A percentile compares a stretch with the other conserved stretches of the same genome.
Evolutionary conservation across 2,113 vertebrate species (phyloP).

Genomic region (Melanocharis versteri): DNA sequence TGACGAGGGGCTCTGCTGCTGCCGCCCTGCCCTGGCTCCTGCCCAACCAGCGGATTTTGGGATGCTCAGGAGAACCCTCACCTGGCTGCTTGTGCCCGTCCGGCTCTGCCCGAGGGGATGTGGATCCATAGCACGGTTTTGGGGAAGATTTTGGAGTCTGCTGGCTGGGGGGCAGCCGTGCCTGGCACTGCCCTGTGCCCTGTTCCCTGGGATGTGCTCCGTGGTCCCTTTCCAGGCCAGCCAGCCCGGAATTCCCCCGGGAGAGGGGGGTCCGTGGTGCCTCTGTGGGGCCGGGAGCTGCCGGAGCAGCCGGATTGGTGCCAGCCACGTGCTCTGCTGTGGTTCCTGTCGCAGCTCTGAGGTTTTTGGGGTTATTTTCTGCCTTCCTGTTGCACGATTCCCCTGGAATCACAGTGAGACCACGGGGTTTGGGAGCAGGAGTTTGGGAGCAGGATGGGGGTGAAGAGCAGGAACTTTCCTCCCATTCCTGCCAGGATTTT

Average conservation of each 20-base stretch:
- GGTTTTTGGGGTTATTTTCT: not conserved
- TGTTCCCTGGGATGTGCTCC: rapidly evolving
- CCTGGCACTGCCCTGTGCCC: not conserved
- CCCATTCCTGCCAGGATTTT: not conserved
- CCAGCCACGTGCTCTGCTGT: rapidly evolving
- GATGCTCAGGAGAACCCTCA: not conserved
- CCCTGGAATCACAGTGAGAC: rapidly evolving
- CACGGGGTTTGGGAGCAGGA: rapidly evolving
- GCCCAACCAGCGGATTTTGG: rapidly evolving
- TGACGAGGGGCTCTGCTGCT: rapidly evolving
- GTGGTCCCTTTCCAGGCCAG: too few relatives aligned
- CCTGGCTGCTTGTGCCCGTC: rapidly evolving
- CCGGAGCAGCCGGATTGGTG: rapidly evolving
- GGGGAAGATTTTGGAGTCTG: not conserved
- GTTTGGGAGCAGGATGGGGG: not conserved
- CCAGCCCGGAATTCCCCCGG: rapidly evolving
- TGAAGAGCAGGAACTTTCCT: not conserved
- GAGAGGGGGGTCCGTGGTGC: not conserved
- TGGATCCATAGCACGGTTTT: rapidly evolving
- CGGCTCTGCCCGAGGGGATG: rapidly evolving
- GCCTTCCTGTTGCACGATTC: not conserved
- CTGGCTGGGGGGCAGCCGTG: not conserved
- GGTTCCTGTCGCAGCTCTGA: rapidly evolving
- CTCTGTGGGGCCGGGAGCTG: not conserved
- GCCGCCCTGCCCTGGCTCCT: rapidly evolving